Evolutionary conservation across 2,888 invertebrate species (phyloP), one percentile per base, ranked within the genome.

Genomic region (Cataglyphis altisquamis): DNA sequence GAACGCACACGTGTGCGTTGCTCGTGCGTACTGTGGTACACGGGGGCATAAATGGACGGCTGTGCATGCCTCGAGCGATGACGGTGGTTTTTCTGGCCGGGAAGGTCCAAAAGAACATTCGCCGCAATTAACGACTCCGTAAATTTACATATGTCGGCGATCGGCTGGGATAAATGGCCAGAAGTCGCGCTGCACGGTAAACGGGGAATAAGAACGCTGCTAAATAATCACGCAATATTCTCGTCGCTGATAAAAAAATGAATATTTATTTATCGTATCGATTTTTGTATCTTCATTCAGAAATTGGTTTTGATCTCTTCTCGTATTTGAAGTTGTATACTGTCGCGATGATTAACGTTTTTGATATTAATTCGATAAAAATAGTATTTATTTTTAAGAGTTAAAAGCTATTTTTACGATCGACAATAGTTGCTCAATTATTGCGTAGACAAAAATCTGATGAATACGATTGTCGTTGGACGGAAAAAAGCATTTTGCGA

Each of bases 81-180:
- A 86, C 90, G 85, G 83, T 86, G 84, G 89, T 91, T 91, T 91
- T 90, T 91, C 89, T 89, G 84, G 81, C 82, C 85, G 90, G 88
- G 89, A 89, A 84, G 87, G 84, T 88, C 90, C 90, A 87, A 92
- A 92, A 91, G 90, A 90, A 90, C n/a, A 89, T 90, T 91, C 75
- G 90, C 90, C 91, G 92, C 92, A 93, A 93, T 93, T 93, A 93
- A 92, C 91, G 93, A 90, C 92, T 91, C 83, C 84, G 92, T 90
- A 89, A 91, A 93, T 93, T 93, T 93, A 91, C 92, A 93, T 92
- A 92, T 90, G 92, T 92, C 92, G 90, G 87, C 89, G 90, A 91
- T 92, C 91, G 88, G 88, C 87, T 82, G 89, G 91, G 89, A 92
- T 92, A 92, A 92, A 90, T 88, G 91, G 88, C 64, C 90, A 81